Percentiles rank a stretch among this genome's conserved stretches.
These are phyloP conservation scores for Isaurus tuberculatus DNA, from an alignment of 92 coral and sea anemone genomes.

Conservation along the genomic window DNA sequence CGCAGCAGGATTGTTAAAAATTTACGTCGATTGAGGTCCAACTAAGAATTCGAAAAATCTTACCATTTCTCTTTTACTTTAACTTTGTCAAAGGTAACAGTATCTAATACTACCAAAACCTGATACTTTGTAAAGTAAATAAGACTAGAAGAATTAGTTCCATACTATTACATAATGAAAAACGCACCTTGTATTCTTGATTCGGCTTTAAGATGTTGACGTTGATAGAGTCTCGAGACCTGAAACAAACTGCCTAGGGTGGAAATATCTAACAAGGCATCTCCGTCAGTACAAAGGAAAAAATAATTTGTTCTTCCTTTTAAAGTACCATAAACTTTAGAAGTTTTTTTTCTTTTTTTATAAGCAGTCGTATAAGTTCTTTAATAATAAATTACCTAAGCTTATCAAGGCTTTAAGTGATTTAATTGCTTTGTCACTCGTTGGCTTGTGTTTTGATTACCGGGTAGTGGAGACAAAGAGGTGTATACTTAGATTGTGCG, in stretches of 20 bases:
- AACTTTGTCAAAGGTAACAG: too few species aligned
- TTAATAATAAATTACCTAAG: slow-evolving; percentile 28
- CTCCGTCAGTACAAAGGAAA: not conserved
- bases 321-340: slow-evolving; percentile 10
- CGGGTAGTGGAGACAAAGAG: slow-evolving; percentile 1
- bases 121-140: too few species aligned
- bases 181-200: too few species aligned
- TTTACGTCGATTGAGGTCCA: too few species aligned
- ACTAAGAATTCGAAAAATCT: too few species aligned
- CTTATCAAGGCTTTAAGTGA: slow-evolving; percentile 18
- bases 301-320: slow-evolving; percentile 14
- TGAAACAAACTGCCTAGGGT: not conserved
- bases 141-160: too few species aligned
- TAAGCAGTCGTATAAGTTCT: slow-evolving; percentile 15
- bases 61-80: too few species aligned
- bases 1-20: too few species aligned
- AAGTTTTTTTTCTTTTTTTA: not conserved
- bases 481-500: not conserved
- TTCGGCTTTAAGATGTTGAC: not conserved
- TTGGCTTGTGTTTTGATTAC: slow-evolving; percentile 6
- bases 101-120: too few species aligned
- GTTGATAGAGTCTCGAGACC: not conserved
- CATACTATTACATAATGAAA: too few species aligned
- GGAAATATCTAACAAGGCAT: slow-evolving; percentile 3
- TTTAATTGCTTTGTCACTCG: slow-evolving; percentile 13